Conservation (phyloP, 2,888 invertebrate genomes). For the Choristoneura rosaceana region DNA sequence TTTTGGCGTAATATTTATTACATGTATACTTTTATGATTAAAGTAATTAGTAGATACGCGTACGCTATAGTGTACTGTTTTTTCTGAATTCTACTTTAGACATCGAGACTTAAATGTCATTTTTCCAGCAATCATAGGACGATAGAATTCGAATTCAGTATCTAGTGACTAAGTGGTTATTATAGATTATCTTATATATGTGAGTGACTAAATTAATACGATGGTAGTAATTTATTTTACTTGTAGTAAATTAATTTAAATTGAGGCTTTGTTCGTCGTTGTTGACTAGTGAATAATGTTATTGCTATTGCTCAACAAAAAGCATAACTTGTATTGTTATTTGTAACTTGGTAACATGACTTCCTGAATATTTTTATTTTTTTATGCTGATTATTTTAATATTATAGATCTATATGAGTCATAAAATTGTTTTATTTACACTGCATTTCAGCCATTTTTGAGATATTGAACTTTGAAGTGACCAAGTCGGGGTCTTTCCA, state of each 20-base stretch:
- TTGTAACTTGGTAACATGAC: background rate
- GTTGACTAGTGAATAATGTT: conserved; percentile 36
- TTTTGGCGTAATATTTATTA: background rate
- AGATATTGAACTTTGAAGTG: too few species aligned
- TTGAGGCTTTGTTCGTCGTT: conserved; percentile 12
- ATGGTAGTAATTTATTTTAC: conserved; percentile 1
- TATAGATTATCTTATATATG: background rate
- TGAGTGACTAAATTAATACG: conserved; percentile 3
- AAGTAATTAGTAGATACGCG: background rate
- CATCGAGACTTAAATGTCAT: background rate
- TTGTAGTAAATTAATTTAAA: background rate
- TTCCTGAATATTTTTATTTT: background rate
- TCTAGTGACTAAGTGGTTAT: conserved; percentile 2
- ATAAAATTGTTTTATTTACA: background rate
- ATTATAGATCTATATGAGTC: background rate
- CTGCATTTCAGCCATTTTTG: too few species aligned
- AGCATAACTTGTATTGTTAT: background rate
- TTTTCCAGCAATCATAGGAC: background rate
- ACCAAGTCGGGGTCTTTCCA: too few species aligned
- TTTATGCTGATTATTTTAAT: background rate
- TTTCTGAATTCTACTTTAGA: background rate
- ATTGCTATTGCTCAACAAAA: conserved; percentile 20
- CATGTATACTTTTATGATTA: background rate
- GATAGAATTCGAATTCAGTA: background rate
- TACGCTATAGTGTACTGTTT: background rate